Conservation (phyloP, 2,797 vertebrate species). For the Thunnus albacares region DNA sequence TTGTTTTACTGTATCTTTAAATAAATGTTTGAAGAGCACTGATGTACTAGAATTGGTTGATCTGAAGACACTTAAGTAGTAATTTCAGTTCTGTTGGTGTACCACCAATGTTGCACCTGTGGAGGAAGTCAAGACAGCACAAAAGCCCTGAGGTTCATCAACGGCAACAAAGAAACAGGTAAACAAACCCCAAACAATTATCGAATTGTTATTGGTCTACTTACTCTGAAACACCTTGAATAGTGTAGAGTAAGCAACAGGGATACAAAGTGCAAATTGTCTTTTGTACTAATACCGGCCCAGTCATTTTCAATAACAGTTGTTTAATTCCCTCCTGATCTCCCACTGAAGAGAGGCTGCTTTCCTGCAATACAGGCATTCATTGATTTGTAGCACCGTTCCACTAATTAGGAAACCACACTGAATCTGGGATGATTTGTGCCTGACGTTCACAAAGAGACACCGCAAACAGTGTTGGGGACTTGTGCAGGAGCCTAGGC, state of each 20-base stretch:
- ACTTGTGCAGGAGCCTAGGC: background rate
- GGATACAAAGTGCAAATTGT: constrained; percentile 46
- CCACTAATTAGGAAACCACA: constrained; percentile 55
- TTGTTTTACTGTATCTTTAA: too few species aligned
- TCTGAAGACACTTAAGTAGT: background rate
- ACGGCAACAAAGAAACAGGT: background rate
- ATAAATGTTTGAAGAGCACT: background rate
- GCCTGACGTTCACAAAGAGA: constrained; percentile 26
- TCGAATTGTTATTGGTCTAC: constrained; percentile 14
- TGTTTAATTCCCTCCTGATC: constrained; percentile 49
- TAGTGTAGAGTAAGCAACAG: constrained; percentile 29
- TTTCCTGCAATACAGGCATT: constrained; percentile 11
- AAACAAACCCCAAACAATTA: constrained; percentile 63
- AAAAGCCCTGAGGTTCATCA: constrained; percentile 12
- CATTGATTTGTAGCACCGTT: constrained; percentile 46
- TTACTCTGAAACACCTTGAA: constrained; percentile 15
- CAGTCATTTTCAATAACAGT: constrained; percentile 53
- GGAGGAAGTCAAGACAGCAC: background rate
- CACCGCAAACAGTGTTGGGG: background rate
- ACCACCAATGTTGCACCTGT: background rate
- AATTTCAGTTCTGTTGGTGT: background rate
- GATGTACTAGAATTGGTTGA: background rate
- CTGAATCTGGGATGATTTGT: constrained; percentile 38
- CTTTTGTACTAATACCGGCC: constrained; percentile 31
- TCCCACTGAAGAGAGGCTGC: constrained; percentile 29